phyloP scores from a whole-genome alignment of 2,113 vertebrate species.

The Strigops habroptila region DNA sequence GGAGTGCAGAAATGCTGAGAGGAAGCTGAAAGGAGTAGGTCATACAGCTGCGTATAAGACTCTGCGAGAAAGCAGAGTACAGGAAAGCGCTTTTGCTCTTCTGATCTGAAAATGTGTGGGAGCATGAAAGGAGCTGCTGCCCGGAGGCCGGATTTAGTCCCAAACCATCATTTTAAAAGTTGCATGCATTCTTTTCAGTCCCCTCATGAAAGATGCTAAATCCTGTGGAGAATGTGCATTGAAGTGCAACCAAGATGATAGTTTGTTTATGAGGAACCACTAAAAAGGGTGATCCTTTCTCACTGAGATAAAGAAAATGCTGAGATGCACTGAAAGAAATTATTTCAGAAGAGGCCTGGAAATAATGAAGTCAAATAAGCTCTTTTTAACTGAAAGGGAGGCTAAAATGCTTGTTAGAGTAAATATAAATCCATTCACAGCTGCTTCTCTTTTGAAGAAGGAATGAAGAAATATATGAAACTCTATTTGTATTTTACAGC shows the following conservation, averaged over 20 bases:
- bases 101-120: neutral
- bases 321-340: constrained; percentile 6
- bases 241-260: constrained; percentile 24
- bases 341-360: neutral
- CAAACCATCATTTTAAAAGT: constrained; percentile 4
- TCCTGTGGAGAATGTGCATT: neutral
- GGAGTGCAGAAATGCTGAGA: neutral
- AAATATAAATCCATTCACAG: constrained; percentile 9
- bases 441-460: neutral
- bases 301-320: constrained; percentile 1
- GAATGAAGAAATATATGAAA: neutral
- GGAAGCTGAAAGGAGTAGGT: neutral
- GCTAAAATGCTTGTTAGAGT: constrained; percentile 28
- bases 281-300: neutral
- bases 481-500: neutral
- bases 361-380: constrained; percentile 26
- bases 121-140: neutral
- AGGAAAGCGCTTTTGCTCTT: neutral
- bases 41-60: neutral
- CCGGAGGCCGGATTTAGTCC: neutral
- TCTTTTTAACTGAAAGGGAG: constrained; percentile 5
- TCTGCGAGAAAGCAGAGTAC: neutral
- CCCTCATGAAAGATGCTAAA: neutral
- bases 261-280: constrained; percentile 44
- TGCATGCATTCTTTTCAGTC: neutral